phyloP scores from a whole-genome alignment of 2,797 vertebrate species.

The Tympanoctomys barrerae region DNA sequence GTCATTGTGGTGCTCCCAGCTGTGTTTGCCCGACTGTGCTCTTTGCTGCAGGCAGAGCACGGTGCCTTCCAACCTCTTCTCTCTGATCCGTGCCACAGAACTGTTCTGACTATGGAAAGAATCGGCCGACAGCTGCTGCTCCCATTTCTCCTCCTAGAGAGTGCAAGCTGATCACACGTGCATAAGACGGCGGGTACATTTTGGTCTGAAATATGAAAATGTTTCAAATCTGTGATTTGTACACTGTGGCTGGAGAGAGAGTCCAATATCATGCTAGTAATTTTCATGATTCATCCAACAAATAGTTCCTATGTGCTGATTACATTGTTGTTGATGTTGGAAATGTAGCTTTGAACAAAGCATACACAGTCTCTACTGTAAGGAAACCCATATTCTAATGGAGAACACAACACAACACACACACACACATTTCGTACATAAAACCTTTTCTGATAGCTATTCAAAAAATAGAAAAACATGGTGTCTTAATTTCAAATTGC shows the following conservation, averaged over 20 bases:
- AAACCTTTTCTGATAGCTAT: neutral
- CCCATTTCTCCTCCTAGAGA: neutral
- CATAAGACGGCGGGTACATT: neutral
- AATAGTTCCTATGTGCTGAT: neutral
- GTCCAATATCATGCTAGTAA: neutral
- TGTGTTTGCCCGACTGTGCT: neutral
- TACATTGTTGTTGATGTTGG: neutral
- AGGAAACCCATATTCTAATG: neutral
- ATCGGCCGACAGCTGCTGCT: neutral
- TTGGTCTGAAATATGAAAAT: constrained; percentile 30
- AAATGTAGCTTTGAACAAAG: constrained; percentile 1
- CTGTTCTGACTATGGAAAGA: neutral
- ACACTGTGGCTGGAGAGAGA: neutral
- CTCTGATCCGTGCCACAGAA: neutral
- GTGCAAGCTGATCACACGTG: neutral
- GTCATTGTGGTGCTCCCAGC: neutral
- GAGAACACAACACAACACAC: neutral
- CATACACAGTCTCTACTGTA: neutral
- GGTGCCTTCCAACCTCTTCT: neutral
- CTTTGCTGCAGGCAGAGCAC: neutral
- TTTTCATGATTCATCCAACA: neutral
- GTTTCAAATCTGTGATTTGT: neutral
- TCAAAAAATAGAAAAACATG: constrained; percentile 31
- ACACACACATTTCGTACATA: neutral
- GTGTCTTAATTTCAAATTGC: neutral